phyloP scores from a whole-genome alignment of 1,140 invertebrate species.

The Plectrocnemia conspersa region DNA sequence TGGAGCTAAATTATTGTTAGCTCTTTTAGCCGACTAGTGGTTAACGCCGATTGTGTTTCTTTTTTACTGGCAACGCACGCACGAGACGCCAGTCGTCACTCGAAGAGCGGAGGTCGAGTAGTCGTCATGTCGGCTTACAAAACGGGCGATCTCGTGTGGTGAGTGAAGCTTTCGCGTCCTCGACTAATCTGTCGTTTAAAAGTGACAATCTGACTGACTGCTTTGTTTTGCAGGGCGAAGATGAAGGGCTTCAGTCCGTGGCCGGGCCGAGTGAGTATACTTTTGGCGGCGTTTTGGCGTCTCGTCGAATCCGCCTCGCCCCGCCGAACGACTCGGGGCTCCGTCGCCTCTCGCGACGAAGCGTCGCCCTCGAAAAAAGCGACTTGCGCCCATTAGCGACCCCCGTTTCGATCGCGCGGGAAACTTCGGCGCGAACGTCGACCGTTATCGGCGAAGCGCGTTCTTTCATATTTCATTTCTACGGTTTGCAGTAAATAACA shows the following conservation, averaged over 20 bases:
- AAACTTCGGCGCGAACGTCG: not conserved
- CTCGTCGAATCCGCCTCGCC: not conserved
- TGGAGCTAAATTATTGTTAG: no score
- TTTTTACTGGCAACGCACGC: no score
- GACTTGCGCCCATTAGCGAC: not conserved
- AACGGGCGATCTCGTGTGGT: slow-evolving; percentile 73
- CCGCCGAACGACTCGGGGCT: not conserved
- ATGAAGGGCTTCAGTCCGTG: slow-evolving; percentile 93
- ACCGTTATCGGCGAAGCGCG: no score
- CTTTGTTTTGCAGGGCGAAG: slow-evolving; percentile 76
- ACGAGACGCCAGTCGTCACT: no score
- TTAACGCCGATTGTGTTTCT: no score
- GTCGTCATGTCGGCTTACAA: slow-evolving; percentile 56
- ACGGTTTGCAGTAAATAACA: no score
- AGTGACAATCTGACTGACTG: no score
- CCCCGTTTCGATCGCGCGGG: not conserved
- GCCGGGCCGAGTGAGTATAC: slow-evolving; percentile 79
- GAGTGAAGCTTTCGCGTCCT: slow-evolving; percentile 43
- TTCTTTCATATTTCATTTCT: no score
- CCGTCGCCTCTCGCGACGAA: not conserved
- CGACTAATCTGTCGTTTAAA: slow-evolving; percentile 17
- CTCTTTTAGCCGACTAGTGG: no score
- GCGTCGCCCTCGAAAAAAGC: not conserved
- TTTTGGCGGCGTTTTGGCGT: no score
- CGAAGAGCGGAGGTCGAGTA: slow-evolving; percentile 45